Evolutionary conservation across 2,888 invertebrate genomes (phyloP).

Genomic region (Volucella zonaria): DNA sequence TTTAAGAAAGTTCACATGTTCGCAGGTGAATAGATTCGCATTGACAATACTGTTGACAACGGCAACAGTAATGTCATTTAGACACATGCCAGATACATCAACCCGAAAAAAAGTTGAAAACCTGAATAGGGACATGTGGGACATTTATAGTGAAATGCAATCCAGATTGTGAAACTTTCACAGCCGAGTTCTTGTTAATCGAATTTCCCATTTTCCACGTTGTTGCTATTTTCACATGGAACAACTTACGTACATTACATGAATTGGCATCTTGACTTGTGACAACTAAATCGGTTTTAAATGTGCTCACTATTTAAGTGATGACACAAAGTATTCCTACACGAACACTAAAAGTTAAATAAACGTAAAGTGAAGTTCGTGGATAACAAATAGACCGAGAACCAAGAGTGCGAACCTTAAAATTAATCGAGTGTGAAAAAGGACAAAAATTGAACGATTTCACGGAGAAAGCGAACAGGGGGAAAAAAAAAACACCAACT

Average conservation of each 20-base stretch:
- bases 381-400: neutral
- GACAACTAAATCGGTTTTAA: constrained; percentile 58
- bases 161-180: constrained; percentile 45
- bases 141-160: constrained; percentile 23
- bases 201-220: constrained; percentile 43
- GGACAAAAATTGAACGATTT: constrained; percentile 63
- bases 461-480: constrained; percentile 15
- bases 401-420: constrained; percentile 28
- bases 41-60: constrained; percentile 42
- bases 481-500: neutral
- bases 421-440: constrained; percentile 67
- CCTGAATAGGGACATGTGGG: constrained; percentile 15
- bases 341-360: constrained; percentile 42
- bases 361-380: constrained; percentile 39
- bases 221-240: constrained; percentile 41
- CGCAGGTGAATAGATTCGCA: constrained; percentile 41
- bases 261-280: constrained; percentile 34
- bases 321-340: neutral
- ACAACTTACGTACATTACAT: constrained; percentile 50
- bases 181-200: constrained; percentile 49
- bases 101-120: constrained; percentile 16
- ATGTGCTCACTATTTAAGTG: constrained; percentile 35
- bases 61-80: constrained; percentile 42
- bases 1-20: constrained; percentile 41
- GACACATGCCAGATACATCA: constrained; percentile 41